Evolutionary conservation across 2,888 invertebrate genomes (phyloP).

Genomic region (Mactromeris polynyma): DNA sequence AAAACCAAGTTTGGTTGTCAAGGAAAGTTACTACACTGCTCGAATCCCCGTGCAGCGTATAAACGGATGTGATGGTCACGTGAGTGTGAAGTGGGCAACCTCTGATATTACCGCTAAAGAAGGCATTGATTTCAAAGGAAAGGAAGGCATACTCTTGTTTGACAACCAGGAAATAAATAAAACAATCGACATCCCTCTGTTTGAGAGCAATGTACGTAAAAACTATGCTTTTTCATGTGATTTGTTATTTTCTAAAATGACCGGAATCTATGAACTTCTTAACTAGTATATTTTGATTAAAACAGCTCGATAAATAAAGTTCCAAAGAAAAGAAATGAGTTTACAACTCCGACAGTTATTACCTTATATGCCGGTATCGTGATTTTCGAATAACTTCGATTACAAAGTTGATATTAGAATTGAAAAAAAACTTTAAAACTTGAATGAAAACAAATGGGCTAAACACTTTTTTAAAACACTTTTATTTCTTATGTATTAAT

Average conservation of each 20-base stretch:
- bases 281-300: too few species aligned
- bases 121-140: slow-evolving; percentile 89
- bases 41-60: slow-evolving; percentile 88
- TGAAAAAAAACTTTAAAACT: too few species aligned
- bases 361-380: too few species aligned
- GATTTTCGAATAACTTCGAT: too few species aligned
- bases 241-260: too few species aligned
- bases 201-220: slow-evolving; percentile 88
- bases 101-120: slow-evolving; percentile 89
- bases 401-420: too few species aligned
- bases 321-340: too few species aligned
- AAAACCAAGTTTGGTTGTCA: slow-evolving; percentile 89
- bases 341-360: too few species aligned
- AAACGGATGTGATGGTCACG: slow-evolving; percentile 89
- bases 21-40: slow-evolving; percentile 89
- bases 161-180: slow-evolving; percentile 88
- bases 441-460: too few species aligned
- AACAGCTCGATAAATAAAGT: too few species aligned
- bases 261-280: too few species aligned
- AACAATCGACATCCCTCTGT: slow-evolving; percentile 89
- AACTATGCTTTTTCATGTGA: not conserved
- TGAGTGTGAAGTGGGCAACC: slow-evolving; percentile 89
- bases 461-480: too few species aligned
- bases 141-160: slow-evolving; percentile 88
- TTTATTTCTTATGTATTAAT: not conserved